phyloP scores from a whole-genome alignment of 2,888 invertebrate genomes.

The Chymomyza procnemis region DNA sequence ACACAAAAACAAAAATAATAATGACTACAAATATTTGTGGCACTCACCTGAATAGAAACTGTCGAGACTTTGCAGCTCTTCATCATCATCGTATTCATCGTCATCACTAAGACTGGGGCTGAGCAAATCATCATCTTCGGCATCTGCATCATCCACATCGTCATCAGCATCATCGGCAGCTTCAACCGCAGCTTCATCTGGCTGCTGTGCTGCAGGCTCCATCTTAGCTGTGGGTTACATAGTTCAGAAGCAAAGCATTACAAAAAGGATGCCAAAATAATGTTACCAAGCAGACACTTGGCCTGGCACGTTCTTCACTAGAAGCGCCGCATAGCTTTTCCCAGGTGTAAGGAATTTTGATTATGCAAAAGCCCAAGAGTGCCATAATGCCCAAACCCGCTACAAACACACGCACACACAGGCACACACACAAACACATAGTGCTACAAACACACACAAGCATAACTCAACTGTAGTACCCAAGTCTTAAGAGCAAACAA shows the following conservation, averaged over 20 bases:
- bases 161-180: constrained; percentile 33
- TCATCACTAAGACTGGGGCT: constrained; percentile 54
- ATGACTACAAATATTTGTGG: constrained; percentile 3
- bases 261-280: constrained; percentile 28
- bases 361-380: constrained; percentile 78
- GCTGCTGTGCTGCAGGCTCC: constrained; percentile 27
- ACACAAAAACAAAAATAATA: not conserved
- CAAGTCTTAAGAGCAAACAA: constrained; percentile 39
- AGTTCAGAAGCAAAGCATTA: constrained; percentile 8
- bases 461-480: not conserved
- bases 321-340: constrained; percentile 45
- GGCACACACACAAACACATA: not conserved
- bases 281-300: constrained; percentile 24
- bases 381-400: constrained; percentile 74
- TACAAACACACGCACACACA: not conserved
- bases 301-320: constrained; percentile 46
- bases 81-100: constrained; percentile 65
- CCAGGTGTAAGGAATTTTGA: constrained; percentile 79
- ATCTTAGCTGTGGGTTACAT: constrained; percentile 24
- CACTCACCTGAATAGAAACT: constrained; percentile 78
- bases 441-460: not conserved
- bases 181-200: constrained; percentile 13
- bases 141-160: constrained; percentile 37
- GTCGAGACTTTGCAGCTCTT: constrained; percentile 76
- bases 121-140: constrained; percentile 44